Evolutionary conservation across 2,888 invertebrate species (phyloP).

Genomic region (Sisyra terminalis): DNA sequence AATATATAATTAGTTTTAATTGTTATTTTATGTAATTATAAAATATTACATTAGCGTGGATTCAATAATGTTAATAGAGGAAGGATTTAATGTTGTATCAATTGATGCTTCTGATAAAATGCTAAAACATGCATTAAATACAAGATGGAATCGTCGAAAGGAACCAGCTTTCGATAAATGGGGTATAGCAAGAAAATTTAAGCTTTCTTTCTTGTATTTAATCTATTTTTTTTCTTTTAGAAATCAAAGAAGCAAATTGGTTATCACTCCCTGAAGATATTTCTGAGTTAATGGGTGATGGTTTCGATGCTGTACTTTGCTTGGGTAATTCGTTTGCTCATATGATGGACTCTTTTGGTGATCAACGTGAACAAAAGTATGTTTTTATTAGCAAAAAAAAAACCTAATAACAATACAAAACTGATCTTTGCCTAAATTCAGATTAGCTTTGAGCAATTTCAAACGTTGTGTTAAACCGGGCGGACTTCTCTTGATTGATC

Average conservation of each 20-base stretch:
- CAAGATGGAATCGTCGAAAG: constrained; percentile 68
- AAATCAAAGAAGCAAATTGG: constrained; percentile 88
- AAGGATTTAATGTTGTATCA: constrained; percentile 73
- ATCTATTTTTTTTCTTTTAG: constrained; percentile 27
- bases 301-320: constrained; percentile 80
- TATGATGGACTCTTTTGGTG: constrained; percentile 61
- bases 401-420: background rate
- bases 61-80: constrained; percentile 74
- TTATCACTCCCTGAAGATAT: constrained; percentile 49
- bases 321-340: constrained; percentile 86
- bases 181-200: constrained; percentile 37
- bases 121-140: constrained; percentile 75
- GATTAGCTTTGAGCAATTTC: constrained; percentile 62
- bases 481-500: constrained; percentile 71
- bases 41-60: constrained; percentile 45
- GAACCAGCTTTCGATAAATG: constrained; percentile 67
- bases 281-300: constrained; percentile 40
- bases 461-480: constrained; percentile 70
- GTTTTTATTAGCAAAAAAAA: constrained; percentile 3
- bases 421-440: constrained; percentile 12
- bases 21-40: background rate
- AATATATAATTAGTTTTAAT: constrained; percentile 15
- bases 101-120: constrained; percentile 87
- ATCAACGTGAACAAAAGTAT: constrained; percentile 59
- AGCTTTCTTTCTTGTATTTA: background rate